Evolutionary conservation across 2,797 vertebrate species (phyloP), one percentile per base, ranked within the genome.

Genomic region (Dallia pectoralis): DNA sequence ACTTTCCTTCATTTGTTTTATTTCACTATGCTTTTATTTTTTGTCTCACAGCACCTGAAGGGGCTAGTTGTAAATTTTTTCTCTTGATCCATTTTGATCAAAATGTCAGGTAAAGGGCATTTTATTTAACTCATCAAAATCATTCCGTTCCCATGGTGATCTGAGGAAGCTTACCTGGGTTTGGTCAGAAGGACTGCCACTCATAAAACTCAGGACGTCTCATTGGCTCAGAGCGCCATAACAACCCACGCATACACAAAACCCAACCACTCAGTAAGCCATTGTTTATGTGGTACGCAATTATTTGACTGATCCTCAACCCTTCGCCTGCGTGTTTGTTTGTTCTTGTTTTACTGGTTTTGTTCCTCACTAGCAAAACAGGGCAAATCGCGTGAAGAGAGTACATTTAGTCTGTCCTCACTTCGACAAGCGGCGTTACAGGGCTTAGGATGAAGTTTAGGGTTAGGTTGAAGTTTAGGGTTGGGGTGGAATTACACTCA

Each of bases 131-230:
- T 36, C 36, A 70, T 71, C 73, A 65, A 74, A 80, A 65, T 14
- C 74, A 79, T 83, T 72, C 69, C 82, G 71, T 86, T 77, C 75
- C 71, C 76, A 84, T 75, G 56, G 74, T 8, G 73, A 83, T 30
- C 64, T 72, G 82, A 81, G 79, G 77, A 85, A 80, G 75, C 74
- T 72, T 30, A 67, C 69, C 40, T 33, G 78, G 74, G 79, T 86
- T 82, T 83, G 84, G 80, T 80, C 77, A 82, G 80, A 84, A 84
- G 82, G 85, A 84, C 84, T 84, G 87, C 90, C 89, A 87, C 88
- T 91, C 90, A 91, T 86, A 81, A 86, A 87, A 86, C 89, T 93
- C 89, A 91, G 90, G 91, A 91, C 92, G 84, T 84, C 82, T 81
- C 85, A 89, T 89, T 76, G 85, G 87, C 81, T 75, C 75, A 81